Evolutionary conservation across 1,140 invertebrate species (phyloP).

Genomic region (Camponotus vicinus): DNA sequence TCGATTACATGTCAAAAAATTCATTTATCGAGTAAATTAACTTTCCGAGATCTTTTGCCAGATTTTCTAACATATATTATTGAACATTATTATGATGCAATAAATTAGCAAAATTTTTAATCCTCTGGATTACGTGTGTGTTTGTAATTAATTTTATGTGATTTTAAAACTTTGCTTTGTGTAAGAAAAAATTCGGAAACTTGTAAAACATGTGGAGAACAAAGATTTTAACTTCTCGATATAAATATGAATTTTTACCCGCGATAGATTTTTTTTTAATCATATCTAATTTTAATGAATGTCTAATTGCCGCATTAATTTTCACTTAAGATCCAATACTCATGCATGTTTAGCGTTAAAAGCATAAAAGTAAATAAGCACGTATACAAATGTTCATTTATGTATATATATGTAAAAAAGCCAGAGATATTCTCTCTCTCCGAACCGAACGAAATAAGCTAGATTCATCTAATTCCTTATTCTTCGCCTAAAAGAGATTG

Average conservation of each 20-base stretch:
- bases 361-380: slow-evolving; percentile 41
- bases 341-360: slow-evolving; percentile 43
- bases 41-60: background rate
- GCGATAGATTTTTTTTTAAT: background rate
- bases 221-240: background rate
- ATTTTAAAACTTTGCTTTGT: background rate
- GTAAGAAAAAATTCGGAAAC: background rate
- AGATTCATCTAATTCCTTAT: slow-evolving; percentile 68
- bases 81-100: background rate
- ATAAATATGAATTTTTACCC: background rate
- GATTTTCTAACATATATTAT: background rate
- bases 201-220: background rate
- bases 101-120: background rate
- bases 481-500: slow-evolving; percentile 56
- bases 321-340: slow-evolving; percentile 38
- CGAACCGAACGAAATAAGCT: slow-evolving; percentile 60
- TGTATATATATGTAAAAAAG: background rate
- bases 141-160: background rate
- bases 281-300: slow-evolving; percentile 10
- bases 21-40: background rate
- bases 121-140: background rate
- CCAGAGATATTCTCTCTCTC: background rate
- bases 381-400: slow-evolving; percentile 36
- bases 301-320: slow-evolving; percentile 68
- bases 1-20: background rate